A percentile compares a stretch with the other conserved stretches of the same genome.
These are phyloP conservation scores for Abrostola tripartita DNA, from an alignment of 2,888 invertebrate genomes.

Conservation along the genomic window DNA sequence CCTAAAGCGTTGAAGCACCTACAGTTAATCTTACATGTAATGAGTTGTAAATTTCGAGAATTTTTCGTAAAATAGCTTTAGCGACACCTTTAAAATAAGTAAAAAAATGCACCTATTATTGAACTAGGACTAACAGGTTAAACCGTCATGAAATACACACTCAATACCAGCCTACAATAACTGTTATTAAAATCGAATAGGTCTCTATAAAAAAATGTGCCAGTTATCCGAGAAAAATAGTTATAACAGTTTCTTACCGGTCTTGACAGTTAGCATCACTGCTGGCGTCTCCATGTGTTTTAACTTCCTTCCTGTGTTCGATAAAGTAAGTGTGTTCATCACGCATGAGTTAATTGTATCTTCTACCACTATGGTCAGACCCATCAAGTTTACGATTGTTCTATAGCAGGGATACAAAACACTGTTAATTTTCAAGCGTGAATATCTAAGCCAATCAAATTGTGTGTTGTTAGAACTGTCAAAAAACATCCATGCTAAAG, in stretches of 20 bases:
- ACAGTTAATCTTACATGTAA: no score
- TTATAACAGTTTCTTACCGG: conserved; percentile 33
- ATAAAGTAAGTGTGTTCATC: conserved; percentile 8
- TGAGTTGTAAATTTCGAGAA: no score
- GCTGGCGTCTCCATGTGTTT: conserved; percentile 31
- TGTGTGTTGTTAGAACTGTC: conserved; percentile 27
- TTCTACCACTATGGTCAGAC: conserved; percentile 13
- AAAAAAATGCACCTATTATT: no score
- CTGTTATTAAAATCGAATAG: not conserved
- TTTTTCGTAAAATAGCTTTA: no score
- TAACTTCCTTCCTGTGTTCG: not conserved
- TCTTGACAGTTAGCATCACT: conserved; percentile 31
- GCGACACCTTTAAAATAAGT: no score
- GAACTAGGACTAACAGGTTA: no score
- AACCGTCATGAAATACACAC: no score
- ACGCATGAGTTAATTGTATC: conserved; percentile 2
- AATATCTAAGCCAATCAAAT: conserved; percentile 1
- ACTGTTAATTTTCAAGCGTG: not conserved
- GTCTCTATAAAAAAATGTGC: not conserved
- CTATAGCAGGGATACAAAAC: conserved; percentile 16
- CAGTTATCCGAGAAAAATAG: not conserved
- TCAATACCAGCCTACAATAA: not conserved
- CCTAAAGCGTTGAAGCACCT: no score
- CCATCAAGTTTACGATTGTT: not conserved
- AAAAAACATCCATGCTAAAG: conserved; percentile 38